Percentiles rank a stretch among this genome's conserved stretches.
phyloP scores from a whole-genome alignment of 1,140 invertebrate genomes.

The Papilio dardanus region DNA sequence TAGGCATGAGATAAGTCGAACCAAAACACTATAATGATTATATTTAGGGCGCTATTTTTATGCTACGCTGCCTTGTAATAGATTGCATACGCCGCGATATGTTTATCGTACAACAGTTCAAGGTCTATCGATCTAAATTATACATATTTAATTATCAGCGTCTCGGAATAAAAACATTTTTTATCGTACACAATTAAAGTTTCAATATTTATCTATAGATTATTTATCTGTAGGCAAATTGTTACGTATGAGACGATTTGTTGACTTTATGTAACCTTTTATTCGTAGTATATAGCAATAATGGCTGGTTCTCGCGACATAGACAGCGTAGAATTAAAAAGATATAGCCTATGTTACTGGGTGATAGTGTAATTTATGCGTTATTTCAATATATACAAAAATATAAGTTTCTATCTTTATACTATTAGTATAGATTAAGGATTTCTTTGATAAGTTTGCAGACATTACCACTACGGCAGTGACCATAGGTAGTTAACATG shows the following conservation, averaged over 20 bases:
- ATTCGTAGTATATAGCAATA: too few species aligned
- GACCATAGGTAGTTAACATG: too few species aligned
- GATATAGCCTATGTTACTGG: too few species aligned
- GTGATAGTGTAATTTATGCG: too few species aligned
- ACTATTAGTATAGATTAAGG: too few species aligned
- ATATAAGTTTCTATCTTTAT: too few species aligned
- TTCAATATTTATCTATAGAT: too few species aligned
- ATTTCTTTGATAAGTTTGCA: too few species aligned
- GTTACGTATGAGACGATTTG: background rate
- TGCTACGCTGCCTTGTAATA: background rate
- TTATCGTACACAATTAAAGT: background rate
- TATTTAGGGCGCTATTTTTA: conserved; percentile 16
- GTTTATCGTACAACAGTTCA: conserved; percentile 18
- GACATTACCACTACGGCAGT: too few species aligned
- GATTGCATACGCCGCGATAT: background rate
- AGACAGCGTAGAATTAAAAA: too few species aligned
- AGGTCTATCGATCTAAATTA: conserved; percentile 6
- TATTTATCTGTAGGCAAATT: background rate
- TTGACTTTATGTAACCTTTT: background rate
- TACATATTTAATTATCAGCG: background rate
- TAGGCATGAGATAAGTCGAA: background rate
- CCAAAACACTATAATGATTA: background rate
- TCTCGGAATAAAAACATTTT: background rate
- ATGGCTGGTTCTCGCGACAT: too few species aligned
- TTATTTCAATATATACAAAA: too few species aligned